These are phyloP conservation scores for Propithecus deckenii DNA, from an alignment of 2,797 vertebrate genomes.

Conservation along the genomic window DNA sequence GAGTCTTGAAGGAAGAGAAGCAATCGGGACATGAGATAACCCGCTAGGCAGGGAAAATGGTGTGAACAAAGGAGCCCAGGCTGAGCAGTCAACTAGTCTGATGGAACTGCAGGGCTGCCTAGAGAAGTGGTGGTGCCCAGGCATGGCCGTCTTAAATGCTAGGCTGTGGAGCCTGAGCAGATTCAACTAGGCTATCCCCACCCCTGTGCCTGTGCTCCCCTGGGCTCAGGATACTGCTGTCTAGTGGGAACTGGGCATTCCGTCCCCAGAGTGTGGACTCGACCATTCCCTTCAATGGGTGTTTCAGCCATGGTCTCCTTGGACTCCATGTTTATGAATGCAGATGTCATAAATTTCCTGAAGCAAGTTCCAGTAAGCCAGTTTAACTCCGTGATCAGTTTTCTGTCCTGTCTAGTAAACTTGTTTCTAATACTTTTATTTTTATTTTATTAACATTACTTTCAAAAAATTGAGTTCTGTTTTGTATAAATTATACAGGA, in stretches of 20 bases:
- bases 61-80: neutral
- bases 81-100: neutral
- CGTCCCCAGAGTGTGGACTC: neutral
- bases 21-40: neutral
- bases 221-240: neutral
- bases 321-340: neutral
- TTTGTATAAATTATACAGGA: neutral
- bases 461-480: conserved; percentile 22
- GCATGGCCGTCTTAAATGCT: neutral
- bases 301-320: neutral
- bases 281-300: neutral
- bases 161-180: neutral
- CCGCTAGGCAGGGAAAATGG: neutral
- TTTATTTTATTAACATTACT: neutral
- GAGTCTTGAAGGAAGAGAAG: neutral
- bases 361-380: neutral
- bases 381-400: neutral
- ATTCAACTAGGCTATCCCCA: neutral
- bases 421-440: neutral
- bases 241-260: neutral
- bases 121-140: neutral
- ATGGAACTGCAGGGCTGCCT: neutral
- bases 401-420: neutral
- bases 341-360: neutral
- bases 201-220: neutral